Percentiles rank a stretch among this genome's conserved stretches.
phyloP scores from a whole-genome alignment of 2,113 vertebrate genomes.

The Paramisgurnus dabryanus region DNA sequence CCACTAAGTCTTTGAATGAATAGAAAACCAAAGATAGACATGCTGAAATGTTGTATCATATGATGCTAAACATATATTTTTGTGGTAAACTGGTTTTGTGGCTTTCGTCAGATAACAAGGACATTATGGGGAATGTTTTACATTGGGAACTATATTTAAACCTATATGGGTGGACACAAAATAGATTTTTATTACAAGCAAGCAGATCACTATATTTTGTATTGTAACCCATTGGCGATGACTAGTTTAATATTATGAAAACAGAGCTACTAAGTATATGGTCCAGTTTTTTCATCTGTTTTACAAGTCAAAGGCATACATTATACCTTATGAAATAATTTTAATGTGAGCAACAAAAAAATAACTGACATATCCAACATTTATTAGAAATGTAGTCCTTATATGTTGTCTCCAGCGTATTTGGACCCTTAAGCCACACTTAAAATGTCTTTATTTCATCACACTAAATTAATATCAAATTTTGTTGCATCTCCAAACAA shows the following conservation, averaged over 20 bases:
- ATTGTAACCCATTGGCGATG: constrained; percentile 40
- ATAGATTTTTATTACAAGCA: constrained; percentile 47
- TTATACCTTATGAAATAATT: constrained; percentile 27
- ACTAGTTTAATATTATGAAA: constrained; percentile 24
- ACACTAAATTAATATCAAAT: neutral
- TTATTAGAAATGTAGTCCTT: neutral
- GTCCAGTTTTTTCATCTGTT: constrained; percentile 32
- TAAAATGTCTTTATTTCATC: neutral
- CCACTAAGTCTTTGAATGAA: constrained; percentile 69
- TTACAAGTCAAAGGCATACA: constrained; percentile 20
- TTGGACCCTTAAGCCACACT: neutral
- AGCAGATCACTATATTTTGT: constrained; percentile 52
- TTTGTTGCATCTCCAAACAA: neutral
- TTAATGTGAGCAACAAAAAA: neutral
- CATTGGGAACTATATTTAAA: constrained; percentile 43
- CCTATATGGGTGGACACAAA: constrained; percentile 41
- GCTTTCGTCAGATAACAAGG: constrained; percentile 50
- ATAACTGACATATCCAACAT: neutral
- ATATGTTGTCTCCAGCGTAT: neutral
- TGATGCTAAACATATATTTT: constrained; percentile 58
- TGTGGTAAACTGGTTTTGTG: constrained; percentile 50
- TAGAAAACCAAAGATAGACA: constrained; percentile 71
- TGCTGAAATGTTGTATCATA: constrained; percentile 60
- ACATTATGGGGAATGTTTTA: constrained; percentile 42
- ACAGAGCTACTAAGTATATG: constrained; percentile 33